Conservation (phyloP, 2,113 vertebrate species). For the Oncorhynchus tshawytscha region DNA sequence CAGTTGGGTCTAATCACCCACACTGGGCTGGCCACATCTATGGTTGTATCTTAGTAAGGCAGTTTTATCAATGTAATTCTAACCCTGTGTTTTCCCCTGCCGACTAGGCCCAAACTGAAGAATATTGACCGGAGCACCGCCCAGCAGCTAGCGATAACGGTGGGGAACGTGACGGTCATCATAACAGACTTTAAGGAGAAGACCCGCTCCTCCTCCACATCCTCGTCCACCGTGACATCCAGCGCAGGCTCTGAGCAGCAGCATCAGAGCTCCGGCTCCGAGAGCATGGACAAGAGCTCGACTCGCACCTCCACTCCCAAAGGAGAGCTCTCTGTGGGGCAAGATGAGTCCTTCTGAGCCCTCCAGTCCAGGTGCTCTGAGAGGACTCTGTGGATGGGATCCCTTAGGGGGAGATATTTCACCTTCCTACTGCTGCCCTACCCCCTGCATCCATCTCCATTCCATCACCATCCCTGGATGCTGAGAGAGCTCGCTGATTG, state of each 20-base stretch:
- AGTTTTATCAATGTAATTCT: neutral
- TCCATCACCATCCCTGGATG: constrained; percentile 40
- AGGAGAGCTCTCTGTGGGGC: constrained; percentile 91
- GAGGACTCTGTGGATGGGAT: constrained; percentile 43
- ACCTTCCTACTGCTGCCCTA: constrained; percentile 48
- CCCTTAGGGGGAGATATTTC: constrained; percentile 47
- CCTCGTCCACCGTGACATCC: constrained; percentile 98
- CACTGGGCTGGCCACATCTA: constrained; percentile 14
- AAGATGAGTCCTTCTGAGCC: constrained; percentile 96
- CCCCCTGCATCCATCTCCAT: constrained; percentile 30
- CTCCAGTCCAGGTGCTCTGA: constrained; percentile 9
- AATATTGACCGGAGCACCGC: constrained; percentile 97
- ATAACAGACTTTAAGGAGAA: constrained; percentile 99
- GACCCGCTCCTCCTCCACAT: constrained; percentile 96
- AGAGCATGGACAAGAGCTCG: constrained; percentile 99
- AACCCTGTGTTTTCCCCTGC: neutral
- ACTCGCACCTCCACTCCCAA: constrained; percentile 97
- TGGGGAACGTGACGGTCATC: constrained; percentile 98
- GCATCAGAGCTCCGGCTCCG: constrained; percentile 99
- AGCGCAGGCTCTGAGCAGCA: constrained; percentile 96
- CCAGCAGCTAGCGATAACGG: constrained; percentile 97
- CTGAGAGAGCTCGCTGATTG: constrained; percentile 27
- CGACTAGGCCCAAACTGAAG: constrained; percentile 92
- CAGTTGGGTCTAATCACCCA: constrained; percentile 46
- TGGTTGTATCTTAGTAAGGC: too few relatives aligned